A percentile compares a stretch with the other conserved stretches of the same genome.
Evolutionary conservation across 2,113 vertebrate genomes (phyloP).

Genomic region (Sialia sialis): DNA sequence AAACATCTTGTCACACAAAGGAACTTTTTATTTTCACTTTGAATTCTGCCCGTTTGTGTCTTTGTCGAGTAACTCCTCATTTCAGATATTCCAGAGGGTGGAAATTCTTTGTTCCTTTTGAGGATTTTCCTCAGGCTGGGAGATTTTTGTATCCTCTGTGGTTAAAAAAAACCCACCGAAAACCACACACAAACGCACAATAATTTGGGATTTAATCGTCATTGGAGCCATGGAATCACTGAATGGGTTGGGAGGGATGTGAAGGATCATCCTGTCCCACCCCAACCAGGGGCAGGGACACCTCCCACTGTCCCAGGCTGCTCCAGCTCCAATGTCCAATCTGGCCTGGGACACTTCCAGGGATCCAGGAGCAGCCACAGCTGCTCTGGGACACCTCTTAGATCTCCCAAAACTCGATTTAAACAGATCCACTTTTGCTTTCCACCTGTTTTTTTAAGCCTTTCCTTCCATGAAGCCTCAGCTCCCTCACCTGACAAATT

Average conservation of each 20-base stretch:
- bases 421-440: neutral
- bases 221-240: neutral
- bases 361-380: neutral
- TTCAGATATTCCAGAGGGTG: neutral
- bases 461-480: neutral
- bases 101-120: neutral
- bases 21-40: neutral
- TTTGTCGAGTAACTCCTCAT: neutral
- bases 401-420: fast-evolving
- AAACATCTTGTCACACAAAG: neutral
- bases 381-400: neutral
- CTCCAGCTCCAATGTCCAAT: neutral
- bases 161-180: neutral
- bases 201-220: neutral
- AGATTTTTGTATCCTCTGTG: neutral
- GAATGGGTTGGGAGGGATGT: neutral
- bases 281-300: neutral
- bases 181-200: neutral
- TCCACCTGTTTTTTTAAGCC: neutral
- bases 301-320: fast-evolving
- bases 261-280: neutral
- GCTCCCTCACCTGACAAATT: neutral
- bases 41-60: neutral
- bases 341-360: neutral
- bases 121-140: neutral